Evolutionary conservation across 2,888 invertebrate genomes (phyloP), one percentile per base, ranked within the genome.

Genomic region (Andrena bicolor): DNA sequence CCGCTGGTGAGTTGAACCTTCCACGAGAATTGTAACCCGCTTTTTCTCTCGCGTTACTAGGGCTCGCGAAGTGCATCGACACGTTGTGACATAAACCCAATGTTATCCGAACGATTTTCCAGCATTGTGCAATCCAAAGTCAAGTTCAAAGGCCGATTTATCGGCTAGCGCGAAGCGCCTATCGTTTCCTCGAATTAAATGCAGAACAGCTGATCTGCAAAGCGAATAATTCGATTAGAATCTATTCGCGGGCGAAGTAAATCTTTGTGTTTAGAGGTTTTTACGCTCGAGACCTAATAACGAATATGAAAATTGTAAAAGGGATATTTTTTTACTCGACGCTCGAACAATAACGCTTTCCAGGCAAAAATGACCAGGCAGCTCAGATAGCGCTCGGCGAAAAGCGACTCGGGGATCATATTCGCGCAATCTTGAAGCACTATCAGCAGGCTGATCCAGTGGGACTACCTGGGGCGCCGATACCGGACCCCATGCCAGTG

Each of bases 401-500:
- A 92, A 95, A 96, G 91, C 96, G 96, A 89, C 94, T 98, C 64
- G 97, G 97, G 76, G 96, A 97, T 79, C 96, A 96, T 90, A 95
- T 98, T 61, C 94, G 96, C 64, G 94, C 95, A 7, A 94, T 97
- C 8, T 91, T 98, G 53, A 96, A 97, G 76, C 97, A 98, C 92
- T 98, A 96, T 93, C 97, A 98, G 93, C 96, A 97, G 90, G 95
- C 96, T 20, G 97, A 98, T 93, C 97, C 97, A 0, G 94, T 97
- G 5, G 97, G 97, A 6, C 92, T 98, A n/a, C 98, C 98, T 0
- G 97, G 97, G 0, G 96, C 96, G 0, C 96, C 96, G 0, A 95
- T 98, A 70, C 97, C 97, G 0, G 98, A 98, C 91, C 98, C 98
- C 0, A 96, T 97, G 94, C 94, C 95, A 0, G 96, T 98, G 30